Percentiles rank a stretch among this genome's conserved stretches.
Evolutionary conservation across 2,888 invertebrate genomes (phyloP).

Genomic region (Caenorhabditis panamensis): DNA sequence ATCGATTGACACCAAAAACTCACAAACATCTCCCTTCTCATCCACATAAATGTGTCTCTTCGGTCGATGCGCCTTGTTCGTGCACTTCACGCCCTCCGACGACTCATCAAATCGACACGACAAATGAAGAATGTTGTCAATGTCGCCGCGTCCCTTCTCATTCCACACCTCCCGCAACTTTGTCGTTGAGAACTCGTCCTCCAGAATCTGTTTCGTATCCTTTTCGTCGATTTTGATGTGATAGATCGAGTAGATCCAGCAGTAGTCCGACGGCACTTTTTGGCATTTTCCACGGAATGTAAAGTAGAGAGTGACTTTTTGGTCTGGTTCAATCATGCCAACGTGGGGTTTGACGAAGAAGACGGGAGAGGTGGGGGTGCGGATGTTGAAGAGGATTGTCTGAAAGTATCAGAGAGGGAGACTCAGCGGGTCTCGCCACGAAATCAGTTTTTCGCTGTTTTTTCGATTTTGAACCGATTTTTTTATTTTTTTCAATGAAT

Average conservation of each 20-base stretch:
- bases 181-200: slow-evolving; percentile 50
- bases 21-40: slow-evolving; percentile 46
- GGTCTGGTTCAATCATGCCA: slow-evolving; percentile 35
- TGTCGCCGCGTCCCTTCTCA: slow-evolving; percentile 19
- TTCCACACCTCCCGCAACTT: slow-evolving; percentile 35
- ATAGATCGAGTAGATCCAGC: slow-evolving; percentile 57
- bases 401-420: slow-evolving; percentile 1
- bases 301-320: slow-evolving; percentile 20
- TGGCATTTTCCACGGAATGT: slow-evolving; percentile 42
- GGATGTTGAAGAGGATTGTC: slow-evolving; percentile 52
- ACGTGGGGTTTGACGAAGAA: slow-evolving; percentile 55
- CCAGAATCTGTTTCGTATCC: too few relatives aligned
- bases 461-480: too few relatives aligned
- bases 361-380: slow-evolving; percentile 10
- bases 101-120: slow-evolving; percentile 21
- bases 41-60: slow-evolving; percentile 18
- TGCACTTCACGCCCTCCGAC: slow-evolving; percentile 1
- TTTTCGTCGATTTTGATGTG: slow-evolving; percentile 37
- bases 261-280: slow-evolving; percentile 45
- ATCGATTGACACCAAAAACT: too few relatives aligned
- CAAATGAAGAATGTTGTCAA: slow-evolving; percentile 45
- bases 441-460: too few relatives aligned
- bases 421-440: too few relatives aligned
- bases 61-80: background rate
- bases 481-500: too few relatives aligned